These are phyloP conservation scores for Herpetotheres cachinnans DNA, from an alignment of 2,113 vertebrate genomes.

Conservation along the genomic window DNA sequence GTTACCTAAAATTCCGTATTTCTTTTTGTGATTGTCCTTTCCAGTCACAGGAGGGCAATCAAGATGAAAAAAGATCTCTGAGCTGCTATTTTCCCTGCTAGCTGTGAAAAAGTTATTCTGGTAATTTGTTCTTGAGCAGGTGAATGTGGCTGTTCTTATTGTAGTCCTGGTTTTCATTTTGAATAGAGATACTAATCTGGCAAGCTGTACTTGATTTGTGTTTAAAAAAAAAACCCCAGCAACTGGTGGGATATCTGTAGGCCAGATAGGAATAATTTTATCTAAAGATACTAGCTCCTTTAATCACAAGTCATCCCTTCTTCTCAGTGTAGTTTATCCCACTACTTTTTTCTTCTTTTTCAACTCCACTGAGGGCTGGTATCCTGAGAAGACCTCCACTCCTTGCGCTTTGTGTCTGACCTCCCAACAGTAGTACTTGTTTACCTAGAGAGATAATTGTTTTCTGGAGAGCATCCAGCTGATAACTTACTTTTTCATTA, in stretches of 20 bases:
- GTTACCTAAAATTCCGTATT: not conserved
- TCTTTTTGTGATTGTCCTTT: not conserved
- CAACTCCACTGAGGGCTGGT: not conserved
- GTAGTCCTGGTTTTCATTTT: constrained; percentile 2
- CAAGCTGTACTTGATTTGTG: not conserved
- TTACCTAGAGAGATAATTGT: constrained; percentile 46
- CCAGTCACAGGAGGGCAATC: not conserved
- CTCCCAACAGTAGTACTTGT: constrained; percentile 40
- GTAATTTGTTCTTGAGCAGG: not conserved
- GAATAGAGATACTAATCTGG: not conserved
- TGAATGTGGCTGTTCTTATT: not conserved
- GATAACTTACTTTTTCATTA: constrained; percentile 51
- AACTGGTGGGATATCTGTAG: not conserved
- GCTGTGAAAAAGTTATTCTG: not conserved
- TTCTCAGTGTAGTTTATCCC: not conserved
- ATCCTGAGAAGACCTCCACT: constrained; percentile 31
- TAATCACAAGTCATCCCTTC: not conserved
- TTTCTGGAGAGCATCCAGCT: constrained; percentile 47
- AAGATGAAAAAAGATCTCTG: not conserved
- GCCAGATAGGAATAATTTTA: not conserved
- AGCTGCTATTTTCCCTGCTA: not conserved
- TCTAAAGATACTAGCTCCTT: not conserved
- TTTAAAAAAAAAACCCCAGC: not conserved
- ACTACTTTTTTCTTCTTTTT: not conserved
- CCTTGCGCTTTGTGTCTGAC: not conserved